These are phyloP conservation scores for Pseudonaja textilis DNA, from an alignment of 2,113 vertebrate genomes.

Conservation along the genomic window DNA sequence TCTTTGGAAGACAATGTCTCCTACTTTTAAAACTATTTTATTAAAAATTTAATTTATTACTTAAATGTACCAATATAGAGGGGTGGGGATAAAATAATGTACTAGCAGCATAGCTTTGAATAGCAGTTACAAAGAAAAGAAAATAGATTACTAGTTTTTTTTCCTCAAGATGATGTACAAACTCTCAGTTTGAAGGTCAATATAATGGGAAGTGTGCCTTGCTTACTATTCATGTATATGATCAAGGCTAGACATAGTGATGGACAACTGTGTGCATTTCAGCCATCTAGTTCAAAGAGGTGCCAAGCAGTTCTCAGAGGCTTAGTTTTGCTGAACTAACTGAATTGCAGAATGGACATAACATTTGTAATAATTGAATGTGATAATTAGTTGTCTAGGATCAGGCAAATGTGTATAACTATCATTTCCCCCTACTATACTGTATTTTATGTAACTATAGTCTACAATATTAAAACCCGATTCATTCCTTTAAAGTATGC, in stretches of 20 bases:
- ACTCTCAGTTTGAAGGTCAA: background rate
- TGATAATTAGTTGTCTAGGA: background rate
- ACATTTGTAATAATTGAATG: background rate
- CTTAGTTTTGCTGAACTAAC: background rate
- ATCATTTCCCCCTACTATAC: background rate
- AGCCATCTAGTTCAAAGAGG: background rate
- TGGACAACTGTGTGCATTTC: background rate
- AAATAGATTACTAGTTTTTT: background rate
- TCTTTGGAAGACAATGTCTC: background rate
- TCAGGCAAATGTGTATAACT: background rate
- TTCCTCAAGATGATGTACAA: background rate
- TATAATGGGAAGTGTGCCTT: background rate
- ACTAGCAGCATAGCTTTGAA: background rate
- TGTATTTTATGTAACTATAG: background rate
- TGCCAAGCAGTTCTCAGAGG: background rate
- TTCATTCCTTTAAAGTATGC: background rate
- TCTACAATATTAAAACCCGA: background rate
- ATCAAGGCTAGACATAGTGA: background rate
- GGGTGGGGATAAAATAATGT: background rate
- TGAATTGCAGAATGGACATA: background rate
- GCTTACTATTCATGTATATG: background rate
- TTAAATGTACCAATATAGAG: background rate
- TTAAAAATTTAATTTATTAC: background rate
- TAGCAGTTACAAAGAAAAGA: background rate
- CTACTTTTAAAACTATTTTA: background rate